Conservation (phyloP, 2,113 vertebrate genomes). For the Pelobates fuscus region DNA sequence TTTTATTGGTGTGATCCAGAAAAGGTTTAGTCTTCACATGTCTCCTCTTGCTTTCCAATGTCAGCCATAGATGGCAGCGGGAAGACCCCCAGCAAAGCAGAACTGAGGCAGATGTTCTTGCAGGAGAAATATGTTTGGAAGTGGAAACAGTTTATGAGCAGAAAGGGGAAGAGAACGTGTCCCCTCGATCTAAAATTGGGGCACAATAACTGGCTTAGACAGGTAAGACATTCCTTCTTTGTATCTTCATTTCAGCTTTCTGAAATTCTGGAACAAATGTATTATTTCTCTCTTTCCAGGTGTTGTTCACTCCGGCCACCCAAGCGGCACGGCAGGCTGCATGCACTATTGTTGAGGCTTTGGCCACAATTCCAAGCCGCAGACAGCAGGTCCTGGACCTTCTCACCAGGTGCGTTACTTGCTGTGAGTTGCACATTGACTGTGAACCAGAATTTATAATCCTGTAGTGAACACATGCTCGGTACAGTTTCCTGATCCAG, state of each 20-base stretch:
- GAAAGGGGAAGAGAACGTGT: slow-evolving; percentile 78
- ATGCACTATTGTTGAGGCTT: slow-evolving; percentile 94
- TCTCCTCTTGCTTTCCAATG: neutral
- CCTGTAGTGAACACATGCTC: neutral
- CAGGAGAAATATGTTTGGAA: slow-evolving; percentile 95
- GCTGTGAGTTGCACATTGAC: no score
- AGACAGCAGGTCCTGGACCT: slow-evolving; percentile 96
- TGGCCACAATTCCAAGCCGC: slow-evolving; percentile 92
- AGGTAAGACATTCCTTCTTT: slow-evolving; percentile 63
- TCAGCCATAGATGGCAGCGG: slow-evolving; percentile 75
- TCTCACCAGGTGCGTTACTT: slow-evolving; percentile 85
- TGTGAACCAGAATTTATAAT: neutral
- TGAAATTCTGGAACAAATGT: no score
- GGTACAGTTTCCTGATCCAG: neutral
- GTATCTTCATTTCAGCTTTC: neutral
- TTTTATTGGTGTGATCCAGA: no score
- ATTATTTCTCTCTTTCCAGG: slow-evolving; percentile 62
- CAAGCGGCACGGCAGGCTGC: slow-evolving; percentile 95
- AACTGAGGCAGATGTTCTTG: slow-evolving; percentile 87
- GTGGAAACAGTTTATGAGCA: slow-evolving; percentile 93
- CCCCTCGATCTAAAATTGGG: slow-evolving; percentile 91
- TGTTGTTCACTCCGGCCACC: slow-evolving; percentile 96
- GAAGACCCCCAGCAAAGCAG: slow-evolving; percentile 83
- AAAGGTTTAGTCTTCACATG: no score
- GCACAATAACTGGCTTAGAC: slow-evolving; percentile 97